Evolutionary conservation across 1,140 invertebrate species (phyloP).

Genomic region (Zaprionus camerounensis): DNA sequence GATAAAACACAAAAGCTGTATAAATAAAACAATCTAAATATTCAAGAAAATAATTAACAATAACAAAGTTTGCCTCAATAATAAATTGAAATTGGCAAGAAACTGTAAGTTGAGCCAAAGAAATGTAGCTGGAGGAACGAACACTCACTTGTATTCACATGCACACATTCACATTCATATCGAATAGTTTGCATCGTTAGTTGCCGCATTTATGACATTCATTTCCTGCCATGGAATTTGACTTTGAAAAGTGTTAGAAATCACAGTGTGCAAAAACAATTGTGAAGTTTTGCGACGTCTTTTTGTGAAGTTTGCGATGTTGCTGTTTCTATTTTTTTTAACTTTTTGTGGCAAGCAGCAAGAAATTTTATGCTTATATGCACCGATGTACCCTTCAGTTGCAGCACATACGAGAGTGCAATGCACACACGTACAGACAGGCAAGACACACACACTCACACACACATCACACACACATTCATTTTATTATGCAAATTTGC

Average conservation of each 20-base stretch:
- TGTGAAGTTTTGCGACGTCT: conserved; percentile 4
- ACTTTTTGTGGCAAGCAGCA: background rate
- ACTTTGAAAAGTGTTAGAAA: conserved; percentile 10
- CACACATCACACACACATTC: conserved; percentile 6
- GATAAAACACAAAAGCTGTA: too few relatives aligned
- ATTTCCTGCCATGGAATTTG: conserved; percentile 20
- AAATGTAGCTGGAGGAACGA: too few relatives aligned
- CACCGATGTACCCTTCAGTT: conserved; percentile 12
- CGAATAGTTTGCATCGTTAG: background rate
- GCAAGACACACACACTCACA: background rate
- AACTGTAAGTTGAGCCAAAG: too few relatives aligned
- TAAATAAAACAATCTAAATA: too few relatives aligned
- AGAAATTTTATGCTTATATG: conserved; percentile 2
- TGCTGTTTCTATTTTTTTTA: background rate
- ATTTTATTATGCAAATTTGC: conserved; percentile 57
- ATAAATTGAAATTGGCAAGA: too few relatives aligned
- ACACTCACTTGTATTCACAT: background rate
- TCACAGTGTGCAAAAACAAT: background rate
- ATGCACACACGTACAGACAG: background rate
- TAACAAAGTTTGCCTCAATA: too few relatives aligned
- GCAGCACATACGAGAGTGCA: conserved; percentile 22
- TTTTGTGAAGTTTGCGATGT: conserved; percentile 11
- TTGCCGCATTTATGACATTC: conserved; percentile 14
- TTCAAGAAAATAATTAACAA: too few relatives aligned
- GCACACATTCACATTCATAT: background rate